Evolutionary conservation across 92 coral and sea anemone genomes (phyloP), one percentile per base, ranked within the genome.

Genomic region (Siderastrea siderea): DNA sequence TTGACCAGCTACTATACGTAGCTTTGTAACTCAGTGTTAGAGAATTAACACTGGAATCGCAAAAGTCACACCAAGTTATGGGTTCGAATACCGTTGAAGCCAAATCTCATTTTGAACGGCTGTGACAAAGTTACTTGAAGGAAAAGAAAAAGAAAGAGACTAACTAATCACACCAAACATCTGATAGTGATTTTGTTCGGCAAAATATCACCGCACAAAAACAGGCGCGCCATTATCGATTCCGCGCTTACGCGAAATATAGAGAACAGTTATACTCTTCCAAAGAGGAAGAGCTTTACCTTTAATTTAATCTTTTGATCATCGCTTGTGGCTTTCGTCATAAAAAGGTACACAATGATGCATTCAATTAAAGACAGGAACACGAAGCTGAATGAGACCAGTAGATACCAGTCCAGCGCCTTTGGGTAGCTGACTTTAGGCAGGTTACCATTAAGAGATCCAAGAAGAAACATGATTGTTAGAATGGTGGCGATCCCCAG

Each of bases 381-480:
- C 19, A 94, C 80, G 58, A 94, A 85, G n/a, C 83, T 75, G 77
- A 94, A 94, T 2, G 97, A 94, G 6, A 82, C 71, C 60, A 91
- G 78, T 6, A 94, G 78, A 79, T 85, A 94, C 94, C 94, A 92
- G 71, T 94, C 97, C 48, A 93, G 84, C 19, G 95, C 93, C 67
- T 91, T 91, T 66, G 95, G 81, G 60, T 94, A 94, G 85, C 95
- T 91, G 81, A 94, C 95, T 17, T 90, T 88, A 7, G 97, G 97
- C 70, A 94, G 61, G 7, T 92, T 86, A 3, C 84, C 89, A 58
- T 92, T 94, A 5, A 93, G 89, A 10, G 95, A 96, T 19, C 99
- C 97, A 58, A 96, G 91, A 3, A 94, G 93, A 79, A 96, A 94
- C 89, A 96, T 93, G 47, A 93, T 93, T 58, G 98, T 94, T 45